Evolutionary conservation across 2,888 invertebrate genomes (phyloP).

Genomic region (Drosophila vallismaia): DNA sequence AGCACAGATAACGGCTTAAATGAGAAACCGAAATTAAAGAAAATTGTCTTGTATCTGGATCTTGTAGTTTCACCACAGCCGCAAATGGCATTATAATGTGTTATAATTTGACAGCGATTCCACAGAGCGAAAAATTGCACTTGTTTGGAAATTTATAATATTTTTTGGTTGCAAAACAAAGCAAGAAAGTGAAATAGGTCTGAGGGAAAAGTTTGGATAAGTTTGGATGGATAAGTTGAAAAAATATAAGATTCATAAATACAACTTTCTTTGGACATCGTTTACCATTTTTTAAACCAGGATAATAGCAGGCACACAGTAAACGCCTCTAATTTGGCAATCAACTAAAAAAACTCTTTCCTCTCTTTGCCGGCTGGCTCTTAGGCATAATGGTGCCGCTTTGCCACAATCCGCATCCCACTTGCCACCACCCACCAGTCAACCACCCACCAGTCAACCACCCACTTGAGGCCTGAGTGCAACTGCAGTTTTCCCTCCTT

Average conservation of each 20-base stretch:
- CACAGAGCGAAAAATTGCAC: slow-evolving; percentile 14
- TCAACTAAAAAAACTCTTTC: slow-evolving; percentile 53
- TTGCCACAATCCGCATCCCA: slow-evolving; percentile 57
- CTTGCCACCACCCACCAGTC: slow-evolving; percentile 21
- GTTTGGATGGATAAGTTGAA: no score
- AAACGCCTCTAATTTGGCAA: slow-evolving; percentile 74
- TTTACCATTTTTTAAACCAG: neutral
- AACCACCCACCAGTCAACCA: slow-evolving; percentile 22
- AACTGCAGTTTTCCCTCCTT: slow-evolving; percentile 65
- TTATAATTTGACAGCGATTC: slow-evolving; percentile 50
- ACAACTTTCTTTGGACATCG: no score
- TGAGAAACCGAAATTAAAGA: slow-evolving; percentile 50
- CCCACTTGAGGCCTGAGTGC: slow-evolving; percentile 44
- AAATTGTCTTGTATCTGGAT: slow-evolving; percentile 51
- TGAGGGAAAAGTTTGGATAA: no score
- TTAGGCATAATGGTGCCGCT: slow-evolving; percentile 33
- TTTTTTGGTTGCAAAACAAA: no score
- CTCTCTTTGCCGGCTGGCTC: slow-evolving; percentile 21
- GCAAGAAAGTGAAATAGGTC: no score
- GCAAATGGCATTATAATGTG: slow-evolving; percentile 63
- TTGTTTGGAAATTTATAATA: slow-evolving; percentile 6
- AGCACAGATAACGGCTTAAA: slow-evolving; percentile 33
- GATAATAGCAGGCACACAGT: slow-evolving; percentile 8
- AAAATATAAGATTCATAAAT: no score
- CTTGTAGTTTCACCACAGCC: slow-evolving; percentile 43